Conservation (phyloP, 2,797 vertebrate genomes). For the Eulemur mongoz region DNA sequence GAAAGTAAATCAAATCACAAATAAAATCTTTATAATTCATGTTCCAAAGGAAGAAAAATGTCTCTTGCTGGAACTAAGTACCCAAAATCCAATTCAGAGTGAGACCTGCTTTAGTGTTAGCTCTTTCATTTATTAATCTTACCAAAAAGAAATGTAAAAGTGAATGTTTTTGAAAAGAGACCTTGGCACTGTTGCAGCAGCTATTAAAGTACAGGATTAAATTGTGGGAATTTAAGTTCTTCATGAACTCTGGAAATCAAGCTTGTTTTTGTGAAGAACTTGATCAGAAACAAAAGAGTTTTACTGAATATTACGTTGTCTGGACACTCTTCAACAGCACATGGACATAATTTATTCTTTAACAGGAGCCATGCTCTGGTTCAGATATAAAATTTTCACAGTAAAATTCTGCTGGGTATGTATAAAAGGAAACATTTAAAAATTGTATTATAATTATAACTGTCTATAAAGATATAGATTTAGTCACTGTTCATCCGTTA, state of each 20-base stretch:
- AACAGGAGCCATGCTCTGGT: constrained; percentile 28
- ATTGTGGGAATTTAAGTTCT: not conserved
- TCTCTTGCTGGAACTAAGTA: not conserved
- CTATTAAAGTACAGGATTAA: not conserved
- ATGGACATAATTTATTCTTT: constrained; percentile 52
- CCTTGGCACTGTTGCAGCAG: not conserved
- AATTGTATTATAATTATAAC: constrained; percentile 30
- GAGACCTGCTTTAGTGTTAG: not conserved
- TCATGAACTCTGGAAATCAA: constrained; percentile 21
- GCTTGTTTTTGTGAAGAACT: constrained; percentile 33
- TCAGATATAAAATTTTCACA: constrained; percentile 35
- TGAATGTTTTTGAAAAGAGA: not conserved
- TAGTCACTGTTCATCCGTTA: constrained; percentile 47
- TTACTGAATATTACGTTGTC: not conserved
- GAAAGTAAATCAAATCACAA: not conserved
- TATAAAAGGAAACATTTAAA: constrained; percentile 50
- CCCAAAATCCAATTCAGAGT: not conserved
- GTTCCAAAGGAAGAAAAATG: not conserved
- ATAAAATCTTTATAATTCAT: not conserved
- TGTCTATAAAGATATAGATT: constrained; percentile 50
- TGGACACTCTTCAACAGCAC: constrained; percentile 40
- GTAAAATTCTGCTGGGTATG: not conserved
- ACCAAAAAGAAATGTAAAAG: constrained; percentile 30
- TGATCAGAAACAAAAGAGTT: constrained; percentile 59
- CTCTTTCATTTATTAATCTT: not conserved